phyloP scores from a whole-genome alignment of 2,888 invertebrate genomes.

The Brachyptera risi region DNA sequence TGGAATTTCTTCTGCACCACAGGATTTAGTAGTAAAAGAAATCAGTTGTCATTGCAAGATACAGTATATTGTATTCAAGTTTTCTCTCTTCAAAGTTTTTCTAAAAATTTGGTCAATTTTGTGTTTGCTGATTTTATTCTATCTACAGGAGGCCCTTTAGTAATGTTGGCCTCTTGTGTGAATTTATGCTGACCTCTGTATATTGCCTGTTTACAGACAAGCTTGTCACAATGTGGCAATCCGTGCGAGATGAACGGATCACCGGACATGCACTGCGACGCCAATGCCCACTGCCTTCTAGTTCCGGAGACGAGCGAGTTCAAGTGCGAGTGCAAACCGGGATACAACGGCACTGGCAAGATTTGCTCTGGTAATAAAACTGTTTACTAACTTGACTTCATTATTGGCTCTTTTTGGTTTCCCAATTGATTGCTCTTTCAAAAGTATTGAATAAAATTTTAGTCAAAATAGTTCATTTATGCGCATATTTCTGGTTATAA shows the following conservation, averaged over 20 bases:
- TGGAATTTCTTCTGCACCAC: no score
- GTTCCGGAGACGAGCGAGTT: constrained; percentile 79
- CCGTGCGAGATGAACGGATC: constrained; percentile 78
- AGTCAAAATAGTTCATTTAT: not conserved
- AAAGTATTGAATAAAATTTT: not conserved
- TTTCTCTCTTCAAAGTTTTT: not conserved
- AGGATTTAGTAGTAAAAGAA: no score
- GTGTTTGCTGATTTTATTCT: not conserved
- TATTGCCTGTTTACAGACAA: constrained; percentile 52
- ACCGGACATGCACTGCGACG: constrained; percentile 78
- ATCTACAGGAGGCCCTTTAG: no score
- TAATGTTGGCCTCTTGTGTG: not conserved
- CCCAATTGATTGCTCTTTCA: no score
- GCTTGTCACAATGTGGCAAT: constrained; percentile 80
- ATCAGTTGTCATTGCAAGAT: no score
- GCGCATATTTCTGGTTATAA: no score
- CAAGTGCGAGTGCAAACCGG: constrained; percentile 89
- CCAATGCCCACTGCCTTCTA: constrained; percentile 81
- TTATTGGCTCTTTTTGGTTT: no score
- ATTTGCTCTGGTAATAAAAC: constrained; percentile 65
- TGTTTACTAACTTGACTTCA: no score
- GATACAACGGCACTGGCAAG: constrained; percentile 84
- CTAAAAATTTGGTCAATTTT: not conserved
- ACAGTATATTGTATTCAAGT: no score
- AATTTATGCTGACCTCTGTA: not conserved